Evolutionary conservation across 2,113 vertebrate species (phyloP).

Genomic region (Epinephelus cyanopodus): DNA sequence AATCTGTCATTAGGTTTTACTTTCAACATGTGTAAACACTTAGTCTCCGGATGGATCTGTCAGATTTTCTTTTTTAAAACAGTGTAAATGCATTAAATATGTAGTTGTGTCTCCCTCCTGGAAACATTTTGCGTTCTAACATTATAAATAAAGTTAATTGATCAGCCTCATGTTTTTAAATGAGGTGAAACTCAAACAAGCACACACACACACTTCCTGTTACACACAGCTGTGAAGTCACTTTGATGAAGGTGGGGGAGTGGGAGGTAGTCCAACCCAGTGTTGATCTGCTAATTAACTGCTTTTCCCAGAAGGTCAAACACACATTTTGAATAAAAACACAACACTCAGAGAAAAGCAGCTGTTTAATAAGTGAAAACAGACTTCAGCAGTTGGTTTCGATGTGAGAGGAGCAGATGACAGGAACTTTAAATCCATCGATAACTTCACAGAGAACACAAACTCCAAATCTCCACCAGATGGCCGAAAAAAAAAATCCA

Average conservation of each 20-base stretch:
- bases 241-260: conserved; percentile 23
- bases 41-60: too few species aligned
- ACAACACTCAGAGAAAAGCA: not conserved
- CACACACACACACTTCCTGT: conserved; percentile 48
- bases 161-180: not conserved
- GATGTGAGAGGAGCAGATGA: too few species aligned
- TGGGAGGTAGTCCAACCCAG: not conserved
- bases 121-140: too few species aligned
- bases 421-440: too few species aligned
- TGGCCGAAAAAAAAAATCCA: too few species aligned
- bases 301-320: conserved; percentile 46
- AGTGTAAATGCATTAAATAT: too few species aligned
- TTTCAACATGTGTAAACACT: too few species aligned
- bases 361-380: not conserved
- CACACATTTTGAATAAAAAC: not conserved
- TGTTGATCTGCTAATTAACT: conserved; percentile 68
- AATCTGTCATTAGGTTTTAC: too few species aligned
- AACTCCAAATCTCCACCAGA: too few species aligned
- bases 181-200: not conserved
- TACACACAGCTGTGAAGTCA: conserved; percentile 36
- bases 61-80: too few species aligned
- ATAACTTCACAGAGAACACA: not conserved
- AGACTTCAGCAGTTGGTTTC: not conserved
- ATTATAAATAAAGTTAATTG: not conserved
- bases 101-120: too few species aligned